Evolutionary conservation across 2,888 invertebrate genomes (phyloP).

Genomic region (Hypomecis atomaria): DNA sequence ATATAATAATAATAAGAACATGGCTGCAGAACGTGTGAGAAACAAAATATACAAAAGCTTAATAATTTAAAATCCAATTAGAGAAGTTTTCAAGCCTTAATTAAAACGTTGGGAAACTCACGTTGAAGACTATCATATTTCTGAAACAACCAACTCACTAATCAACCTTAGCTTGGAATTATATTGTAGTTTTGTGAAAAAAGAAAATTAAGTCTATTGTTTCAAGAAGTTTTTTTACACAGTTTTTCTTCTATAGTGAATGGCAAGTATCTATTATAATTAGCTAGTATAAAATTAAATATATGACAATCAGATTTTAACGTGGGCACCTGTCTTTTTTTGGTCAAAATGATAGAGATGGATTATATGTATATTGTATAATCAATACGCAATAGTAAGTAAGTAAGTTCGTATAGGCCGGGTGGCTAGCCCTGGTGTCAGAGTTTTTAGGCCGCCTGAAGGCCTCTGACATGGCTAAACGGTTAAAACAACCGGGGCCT

Average conservation of each 20-base stretch:
- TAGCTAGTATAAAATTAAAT: neutral
- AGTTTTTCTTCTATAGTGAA: neutral
- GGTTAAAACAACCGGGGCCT: too few species aligned
- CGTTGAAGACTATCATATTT: conserved; percentile 28
- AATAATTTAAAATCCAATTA: conserved; percentile 28
- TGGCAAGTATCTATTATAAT: conserved; percentile 14
- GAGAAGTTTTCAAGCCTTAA: conserved; percentile 20
- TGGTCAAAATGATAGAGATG: too few species aligned
- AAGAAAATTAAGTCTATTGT: neutral
- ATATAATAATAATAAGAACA: conserved; percentile 18
- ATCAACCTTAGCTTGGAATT: conserved; percentile 3
- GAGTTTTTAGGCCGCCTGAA: too few species aligned
- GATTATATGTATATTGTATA: too few species aligned
- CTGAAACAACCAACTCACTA: conserved; percentile 21
- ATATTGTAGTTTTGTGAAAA: neutral
- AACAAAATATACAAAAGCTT: conserved; percentile 22
- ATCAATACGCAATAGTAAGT: too few species aligned
- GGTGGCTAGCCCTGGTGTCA: too few species aligned
- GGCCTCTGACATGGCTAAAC: too few species aligned
- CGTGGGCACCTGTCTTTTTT: too few species aligned
- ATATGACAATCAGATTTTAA: neutral
- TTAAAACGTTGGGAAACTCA: conserved; percentile 29
- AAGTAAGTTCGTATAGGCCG: too few species aligned
- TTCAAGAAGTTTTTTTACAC: neutral
- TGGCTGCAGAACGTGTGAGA: conserved; percentile 25